Conservation (phyloP, 1,140 invertebrate species). For the Dreissena polymorpha region DNA sequence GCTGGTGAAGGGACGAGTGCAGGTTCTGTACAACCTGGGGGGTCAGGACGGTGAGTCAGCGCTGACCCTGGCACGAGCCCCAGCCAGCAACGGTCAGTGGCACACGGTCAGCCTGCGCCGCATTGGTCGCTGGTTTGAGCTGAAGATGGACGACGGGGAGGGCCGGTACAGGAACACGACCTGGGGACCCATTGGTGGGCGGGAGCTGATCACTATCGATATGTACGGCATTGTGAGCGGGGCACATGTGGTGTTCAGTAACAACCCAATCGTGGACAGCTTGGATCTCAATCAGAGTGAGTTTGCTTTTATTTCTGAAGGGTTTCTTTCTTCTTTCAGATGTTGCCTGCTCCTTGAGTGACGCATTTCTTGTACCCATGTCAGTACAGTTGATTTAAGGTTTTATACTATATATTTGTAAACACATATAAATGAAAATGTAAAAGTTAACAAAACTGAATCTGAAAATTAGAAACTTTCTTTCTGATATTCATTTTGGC, state of each 20-base stretch:
- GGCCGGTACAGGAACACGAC: constrained; percentile 96
- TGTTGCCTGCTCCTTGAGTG: too few species aligned
- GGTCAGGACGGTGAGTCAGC: constrained; percentile 90
- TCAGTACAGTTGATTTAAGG: too few species aligned
- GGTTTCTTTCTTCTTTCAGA: too few species aligned
- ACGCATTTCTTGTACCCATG: too few species aligned
- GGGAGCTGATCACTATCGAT: constrained; percentile 55
- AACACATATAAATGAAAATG: too few species aligned
- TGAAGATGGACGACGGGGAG: constrained; percentile 97
- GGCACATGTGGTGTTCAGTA: constrained; percentile 58
- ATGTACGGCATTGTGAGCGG: constrained; percentile 64
- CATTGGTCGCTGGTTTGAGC: constrained; percentile 95
- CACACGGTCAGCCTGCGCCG: constrained; percentile 90
- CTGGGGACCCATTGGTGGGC: constrained; percentile 53
- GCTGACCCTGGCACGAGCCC: constrained; percentile 93
- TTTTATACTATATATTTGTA: too few species aligned
- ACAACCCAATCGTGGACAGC: constrained; percentile 50
- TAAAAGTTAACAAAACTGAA: too few species aligned
- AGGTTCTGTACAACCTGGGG: constrained; percentile 90
- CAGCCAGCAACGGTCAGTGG: constrained; percentile 98
- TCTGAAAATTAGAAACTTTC: too few species aligned
- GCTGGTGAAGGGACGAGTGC: constrained; percentile 92
- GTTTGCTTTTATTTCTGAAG: constrained; percentile 9
- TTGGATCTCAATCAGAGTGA: constrained; percentile 86
- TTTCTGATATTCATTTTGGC: too few species aligned